These are phyloP conservation scores for Drosophila kanekoi DNA, from an alignment of 2,888 invertebrate species.

Conservation along the genomic window DNA sequence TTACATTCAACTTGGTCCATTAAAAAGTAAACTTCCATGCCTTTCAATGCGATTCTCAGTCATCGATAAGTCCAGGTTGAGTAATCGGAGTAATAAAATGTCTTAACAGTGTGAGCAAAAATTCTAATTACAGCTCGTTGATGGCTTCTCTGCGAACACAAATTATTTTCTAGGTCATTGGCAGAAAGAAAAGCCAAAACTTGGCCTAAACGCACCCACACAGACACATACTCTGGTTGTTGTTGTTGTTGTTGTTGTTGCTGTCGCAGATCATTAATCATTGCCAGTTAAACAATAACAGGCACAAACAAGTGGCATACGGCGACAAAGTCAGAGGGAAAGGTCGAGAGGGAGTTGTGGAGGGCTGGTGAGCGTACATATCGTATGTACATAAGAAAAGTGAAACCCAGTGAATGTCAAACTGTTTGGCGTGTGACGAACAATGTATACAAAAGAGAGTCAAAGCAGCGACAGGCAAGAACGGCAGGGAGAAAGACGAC, in stretches of 20 bases:
- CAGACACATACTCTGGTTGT: slow-evolving; percentile 1
- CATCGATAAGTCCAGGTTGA: slow-evolving; percentile 23
- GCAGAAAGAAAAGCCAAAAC: slow-evolving; percentile 62
- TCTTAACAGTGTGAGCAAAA: slow-evolving; percentile 9
- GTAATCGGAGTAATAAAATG: slow-evolving; percentile 7
- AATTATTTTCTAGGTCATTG: slow-evolving; percentile 70
- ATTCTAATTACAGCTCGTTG: slow-evolving; percentile 29
- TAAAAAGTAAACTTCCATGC: no score
- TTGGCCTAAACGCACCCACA: slow-evolving; percentile 12
- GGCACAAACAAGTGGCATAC: slow-evolving; percentile 51
- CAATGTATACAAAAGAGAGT: slow-evolving; percentile 20
- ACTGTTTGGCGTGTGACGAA: slow-evolving; percentile 43
- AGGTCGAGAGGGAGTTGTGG: background rate
- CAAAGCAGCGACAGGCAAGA: background rate
- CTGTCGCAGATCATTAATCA: slow-evolving; percentile 64
- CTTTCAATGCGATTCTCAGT: slow-evolving; percentile 8
- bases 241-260: slow-evolving; percentile 29
- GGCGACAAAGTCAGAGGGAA: slow-evolving; percentile 3
- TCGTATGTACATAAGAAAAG: slow-evolving; percentile 42
- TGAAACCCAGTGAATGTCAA: slow-evolving; percentile 66
- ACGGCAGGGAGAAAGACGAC: background rate
- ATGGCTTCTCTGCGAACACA: background rate
- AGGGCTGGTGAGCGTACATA: slow-evolving; percentile 5
- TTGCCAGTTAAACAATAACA: slow-evolving; percentile 75
- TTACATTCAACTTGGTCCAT: no score